Evolutionary conservation across 2,113 vertebrate species (phyloP).

Genomic region (Ammodytes dubius): DNA sequence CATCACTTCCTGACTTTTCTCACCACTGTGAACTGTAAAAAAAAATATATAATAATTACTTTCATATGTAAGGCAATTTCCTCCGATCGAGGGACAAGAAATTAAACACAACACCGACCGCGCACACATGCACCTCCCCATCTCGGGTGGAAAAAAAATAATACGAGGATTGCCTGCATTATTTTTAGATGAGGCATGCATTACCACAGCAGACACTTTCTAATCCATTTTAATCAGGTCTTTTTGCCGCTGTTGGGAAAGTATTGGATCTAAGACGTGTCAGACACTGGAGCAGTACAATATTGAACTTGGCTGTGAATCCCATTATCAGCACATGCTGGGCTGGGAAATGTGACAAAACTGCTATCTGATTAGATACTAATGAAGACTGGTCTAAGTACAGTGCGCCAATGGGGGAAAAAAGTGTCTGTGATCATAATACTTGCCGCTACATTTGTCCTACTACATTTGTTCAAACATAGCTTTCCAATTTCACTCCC

Average conservation of each 20-base stretch:
- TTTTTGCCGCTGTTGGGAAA: conserved; percentile 45
- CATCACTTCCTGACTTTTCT: conserved; percentile 19
- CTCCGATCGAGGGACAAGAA: conserved; percentile 46
- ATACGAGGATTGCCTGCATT: conserved; percentile 43
- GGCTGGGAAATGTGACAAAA: conserved; percentile 70
- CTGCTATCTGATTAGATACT: conserved; percentile 56
- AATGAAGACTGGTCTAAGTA: conserved; percentile 40
- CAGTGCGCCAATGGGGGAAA: neutral
- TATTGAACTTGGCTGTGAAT: conserved; percentile 66
- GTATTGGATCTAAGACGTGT: conserved; percentile 51
- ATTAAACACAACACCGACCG: conserved; percentile 29
- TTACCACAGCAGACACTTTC: conserved; percentile 57
- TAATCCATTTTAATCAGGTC: conserved; percentile 77
- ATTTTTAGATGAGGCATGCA: conserved; percentile 62
- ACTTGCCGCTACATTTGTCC: conserved; percentile 16
- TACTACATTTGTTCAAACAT: neutral
- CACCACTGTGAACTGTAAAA: conserved; percentile 62
- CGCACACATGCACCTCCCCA: conserved; percentile 4
- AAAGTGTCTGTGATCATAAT: conserved; percentile 43
- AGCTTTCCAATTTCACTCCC: conserved; percentile 18
- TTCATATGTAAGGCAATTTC: conserved; percentile 74
- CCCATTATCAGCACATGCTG: conserved; percentile 58
- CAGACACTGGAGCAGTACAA: conserved; percentile 15
- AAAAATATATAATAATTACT: conserved; percentile 49
- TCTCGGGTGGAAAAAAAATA: neutral